Evolutionary conservation across 2,113 vertebrate genomes (phyloP).

Genomic region (Pipra filicauda): DNA sequence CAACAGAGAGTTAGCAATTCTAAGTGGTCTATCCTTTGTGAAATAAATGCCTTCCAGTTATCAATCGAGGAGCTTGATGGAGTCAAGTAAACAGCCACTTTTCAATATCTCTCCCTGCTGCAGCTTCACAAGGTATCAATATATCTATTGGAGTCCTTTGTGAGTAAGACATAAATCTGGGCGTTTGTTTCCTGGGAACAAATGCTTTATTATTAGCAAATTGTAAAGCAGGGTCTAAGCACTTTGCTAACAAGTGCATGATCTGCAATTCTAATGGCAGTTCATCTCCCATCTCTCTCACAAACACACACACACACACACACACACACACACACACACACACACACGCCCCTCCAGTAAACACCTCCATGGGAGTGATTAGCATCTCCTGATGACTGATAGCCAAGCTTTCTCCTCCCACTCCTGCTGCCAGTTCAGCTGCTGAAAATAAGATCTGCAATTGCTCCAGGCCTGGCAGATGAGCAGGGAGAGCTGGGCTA

Average conservation of each 20-base stretch:
- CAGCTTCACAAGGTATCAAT: constrained; percentile 51
- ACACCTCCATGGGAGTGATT: constrained; percentile 32
- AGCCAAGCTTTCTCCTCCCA: background rate
- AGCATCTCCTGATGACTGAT: constrained; percentile 25
- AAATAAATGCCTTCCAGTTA: constrained; percentile 46
- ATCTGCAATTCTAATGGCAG: constrained; percentile 58
- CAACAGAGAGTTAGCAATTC: constrained; percentile 13
- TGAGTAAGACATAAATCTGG: constrained; percentile 48
- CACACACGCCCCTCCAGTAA: background rate
- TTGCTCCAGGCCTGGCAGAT: constrained; percentile 3
- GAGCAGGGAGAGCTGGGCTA: background rate
- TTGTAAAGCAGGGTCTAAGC: background rate
- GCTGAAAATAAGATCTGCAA: constrained; percentile 5
- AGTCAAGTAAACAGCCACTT: constrained; percentile 3
- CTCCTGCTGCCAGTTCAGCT: background rate
- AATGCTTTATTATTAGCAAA: constrained; percentile 49
- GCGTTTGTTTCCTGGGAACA: constrained; percentile 35
- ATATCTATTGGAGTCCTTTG: constrained; percentile 52
- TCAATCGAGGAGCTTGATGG: constrained; percentile 41
- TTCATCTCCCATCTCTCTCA: background rate
- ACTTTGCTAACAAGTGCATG: constrained; percentile 21
- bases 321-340: background rate
- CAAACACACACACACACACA: background rate
- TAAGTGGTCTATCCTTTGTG: background rate
- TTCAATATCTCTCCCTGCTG: constrained; percentile 1